Conservation (phyloP, 2,113 vertebrate species). For the Pelobates fuscus region DNA sequence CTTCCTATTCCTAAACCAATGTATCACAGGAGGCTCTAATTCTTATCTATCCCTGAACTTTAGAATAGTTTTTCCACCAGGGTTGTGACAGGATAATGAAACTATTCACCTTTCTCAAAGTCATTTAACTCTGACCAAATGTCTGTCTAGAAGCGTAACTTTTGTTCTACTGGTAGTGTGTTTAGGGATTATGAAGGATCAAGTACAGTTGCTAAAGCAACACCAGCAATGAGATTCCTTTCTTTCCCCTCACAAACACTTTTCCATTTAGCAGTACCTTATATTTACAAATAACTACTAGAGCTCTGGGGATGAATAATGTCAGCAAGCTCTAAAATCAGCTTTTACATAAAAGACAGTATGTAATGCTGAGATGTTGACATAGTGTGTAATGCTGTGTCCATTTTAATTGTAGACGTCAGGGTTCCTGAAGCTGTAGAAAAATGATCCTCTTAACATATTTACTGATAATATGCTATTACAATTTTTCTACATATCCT, state of each 20-base stretch:
- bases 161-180: slow-evolving; percentile 38
- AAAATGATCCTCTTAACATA: slow-evolving; percentile 29
- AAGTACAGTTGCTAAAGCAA: slow-evolving; percentile 28
- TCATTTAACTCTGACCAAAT: slow-evolving; percentile 48
- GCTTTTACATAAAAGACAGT: slow-evolving; percentile 12
- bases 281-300: slow-evolving; percentile 39
- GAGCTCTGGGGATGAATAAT: slow-evolving; percentile 24
- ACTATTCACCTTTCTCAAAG: slow-evolving; percentile 45
- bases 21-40: slow-evolving; percentile 20
- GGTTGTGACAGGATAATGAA: slow-evolving; percentile 41
- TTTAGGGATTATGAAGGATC: slow-evolving; percentile 42
- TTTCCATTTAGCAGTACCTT: slow-evolving; percentile 35
- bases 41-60: slow-evolving; percentile 35
- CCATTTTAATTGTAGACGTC: slow-evolving; percentile 24
- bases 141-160: slow-evolving; percentile 34
- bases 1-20: slow-evolving; percentile 37
- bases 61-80: slow-evolving; percentile 36
- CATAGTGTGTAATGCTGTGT: slow-evolving; percentile 19
- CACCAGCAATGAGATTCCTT: slow-evolving; percentile 18
- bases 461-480: slow-evolving; percentile 27
- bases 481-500: slow-evolving; percentile 23
- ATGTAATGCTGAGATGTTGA: slow-evolving; percentile 38
- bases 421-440: slow-evolving; percentile 20
- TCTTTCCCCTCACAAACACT: slow-evolving; percentile 27
- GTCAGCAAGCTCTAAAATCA: slow-evolving; percentile 6